Evolutionary conservation across 2,888 invertebrate species (phyloP), one percentile per base, ranked within the genome.

Genomic region (Brenthis ino): DNA sequence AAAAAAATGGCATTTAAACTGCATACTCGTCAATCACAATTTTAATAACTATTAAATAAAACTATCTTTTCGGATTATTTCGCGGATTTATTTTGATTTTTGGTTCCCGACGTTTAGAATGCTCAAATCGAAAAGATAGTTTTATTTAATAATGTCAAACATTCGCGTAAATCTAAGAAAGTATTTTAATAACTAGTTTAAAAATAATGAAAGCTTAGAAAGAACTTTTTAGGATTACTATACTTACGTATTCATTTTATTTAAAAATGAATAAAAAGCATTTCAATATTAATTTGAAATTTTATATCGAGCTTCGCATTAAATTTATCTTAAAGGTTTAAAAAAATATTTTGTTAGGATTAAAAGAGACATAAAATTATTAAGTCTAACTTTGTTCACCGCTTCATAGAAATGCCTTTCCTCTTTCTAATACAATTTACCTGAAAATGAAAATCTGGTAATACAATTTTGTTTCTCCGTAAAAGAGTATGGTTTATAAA

Each of bases 371-470:
- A 58, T 58, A 47, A 24, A 47, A 24, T 58, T 58, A 48, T 58
- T 58, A 43, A 43, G 47, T 47, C 47, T 47, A 20, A 37, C 6
- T 53, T 57, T 58, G 20, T 64, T 57, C 57, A 12, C 16, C 43
- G 28, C 37, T 37, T 37, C 37, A 43, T 43, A 43, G 37, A 64
- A 67, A 58, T 57, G 20, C 24, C 14, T 13, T 51, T 51, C 57
- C 43, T 33, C 57, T 54, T 28, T 63, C 33, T 54, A 67, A 70
- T 56, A 13, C 56, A 68, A 70, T 70, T 77, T 66, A 72, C 74
- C 77, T 74, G 72, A 71, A 76, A 77, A 24, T 80, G 76, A 70
- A 70, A 79, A 79, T 80, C 78, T 74, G 76, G 76, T 79, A 80
- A 80, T 72, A 68, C 71, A 79, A 81, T 82, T 80, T 77, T 74